These are phyloP conservation scores for Nebria ingens DNA, from an alignment of 1,140 invertebrate species.

Conservation along the genomic window DNA sequence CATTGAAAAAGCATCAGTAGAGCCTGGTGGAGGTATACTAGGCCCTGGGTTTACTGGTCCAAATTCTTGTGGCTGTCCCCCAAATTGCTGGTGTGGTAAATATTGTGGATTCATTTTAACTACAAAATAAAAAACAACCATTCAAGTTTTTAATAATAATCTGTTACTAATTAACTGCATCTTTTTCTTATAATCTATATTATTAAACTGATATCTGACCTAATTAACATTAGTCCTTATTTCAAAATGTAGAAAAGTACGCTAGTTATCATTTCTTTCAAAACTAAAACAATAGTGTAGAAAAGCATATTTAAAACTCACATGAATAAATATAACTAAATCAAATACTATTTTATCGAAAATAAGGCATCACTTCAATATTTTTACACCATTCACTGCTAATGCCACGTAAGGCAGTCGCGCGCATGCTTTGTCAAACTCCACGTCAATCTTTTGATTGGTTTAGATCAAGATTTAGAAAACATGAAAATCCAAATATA, in stretches of 20 bases:
- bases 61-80: constrained; percentile 20
- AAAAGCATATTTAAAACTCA: constrained; percentile 31
- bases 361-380: constrained; percentile 33
- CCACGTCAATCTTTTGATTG: constrained; percentile 28
- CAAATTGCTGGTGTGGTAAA: constrained; percentile 18
- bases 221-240: not conserved
- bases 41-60: constrained; percentile 16
- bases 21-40: constrained; percentile 12
- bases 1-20: not conserved
- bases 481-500: not conserved
- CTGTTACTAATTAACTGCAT: too few relatives aligned
- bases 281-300: constrained; percentile 12
- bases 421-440: constrained; percentile 40
- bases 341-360: constrained; percentile 34
- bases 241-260: constrained; percentile 12
- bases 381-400: constrained; percentile 30
- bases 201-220: not conserved
- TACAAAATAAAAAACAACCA: constrained; percentile 13
- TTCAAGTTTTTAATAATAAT: not conserved
- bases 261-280: constrained; percentile 9
- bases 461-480: not conserved
- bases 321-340: constrained; percentile 24
- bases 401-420: constrained; percentile 49
- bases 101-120: constrained; percentile 30
- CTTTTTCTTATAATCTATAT: too few relatives aligned